phyloP scores from a whole-genome alignment of 2,113 vertebrate genomes.

The Antechinus flavipes region DNA sequence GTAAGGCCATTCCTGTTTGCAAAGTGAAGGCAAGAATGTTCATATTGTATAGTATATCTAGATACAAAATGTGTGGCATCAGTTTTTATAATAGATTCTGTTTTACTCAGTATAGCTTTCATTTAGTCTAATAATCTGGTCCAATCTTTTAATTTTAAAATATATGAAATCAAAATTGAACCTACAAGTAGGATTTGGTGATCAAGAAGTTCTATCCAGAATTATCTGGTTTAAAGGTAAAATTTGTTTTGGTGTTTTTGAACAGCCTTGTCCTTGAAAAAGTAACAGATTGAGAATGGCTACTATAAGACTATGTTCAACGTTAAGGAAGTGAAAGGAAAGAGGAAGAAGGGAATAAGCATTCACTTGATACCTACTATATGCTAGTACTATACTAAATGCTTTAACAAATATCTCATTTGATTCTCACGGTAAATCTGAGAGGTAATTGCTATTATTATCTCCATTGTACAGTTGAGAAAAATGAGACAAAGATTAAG shows the following conservation, averaged over 20 bases:
- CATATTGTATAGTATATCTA: background rate
- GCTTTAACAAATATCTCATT: background rate
- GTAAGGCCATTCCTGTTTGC: background rate
- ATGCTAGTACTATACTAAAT: background rate
- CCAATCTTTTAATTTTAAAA: background rate
- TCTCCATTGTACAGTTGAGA: background rate
- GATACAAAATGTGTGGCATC: background rate
- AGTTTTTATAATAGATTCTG: background rate
- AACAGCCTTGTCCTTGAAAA: background rate
- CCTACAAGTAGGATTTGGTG: background rate
- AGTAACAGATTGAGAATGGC: background rate
- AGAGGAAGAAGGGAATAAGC: background rate
- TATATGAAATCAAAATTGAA: background rate
- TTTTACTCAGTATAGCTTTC: background rate
- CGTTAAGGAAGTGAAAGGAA: background rate
- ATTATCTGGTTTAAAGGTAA: background rate
- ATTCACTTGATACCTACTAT: background rate
- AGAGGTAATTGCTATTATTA: background rate
- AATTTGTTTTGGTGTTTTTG: background rate
- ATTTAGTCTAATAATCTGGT: background rate
- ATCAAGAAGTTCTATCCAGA: background rate
- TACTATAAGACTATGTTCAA: background rate
- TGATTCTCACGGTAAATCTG: background rate
- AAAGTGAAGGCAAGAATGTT: background rate
- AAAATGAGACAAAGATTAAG: background rate